Evolutionary conservation across 2,113 vertebrate genomes (phyloP).

Genomic region (Hemiscyllium ocellatum): DNA sequence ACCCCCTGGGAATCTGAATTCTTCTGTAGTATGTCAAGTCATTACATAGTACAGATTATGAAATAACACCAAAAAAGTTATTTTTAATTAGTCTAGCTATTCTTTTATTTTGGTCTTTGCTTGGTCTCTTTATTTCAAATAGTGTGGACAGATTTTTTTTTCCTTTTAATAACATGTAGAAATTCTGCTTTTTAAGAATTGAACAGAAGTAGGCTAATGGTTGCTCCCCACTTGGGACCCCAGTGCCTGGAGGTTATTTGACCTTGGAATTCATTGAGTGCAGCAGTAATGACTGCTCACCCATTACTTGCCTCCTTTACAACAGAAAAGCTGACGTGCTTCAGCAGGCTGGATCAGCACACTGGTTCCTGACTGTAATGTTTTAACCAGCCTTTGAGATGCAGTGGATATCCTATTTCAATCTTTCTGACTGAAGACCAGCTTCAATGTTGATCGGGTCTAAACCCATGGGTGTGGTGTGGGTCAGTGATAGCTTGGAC

Average conservation of each 20-base stretch:
- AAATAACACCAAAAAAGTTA: background rate
- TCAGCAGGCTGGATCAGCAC: background rate
- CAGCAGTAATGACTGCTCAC: background rate
- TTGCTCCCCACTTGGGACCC: background rate
- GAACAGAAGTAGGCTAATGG: background rate
- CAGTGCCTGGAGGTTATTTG: background rate
- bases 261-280: background rate
- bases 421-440: background rate
- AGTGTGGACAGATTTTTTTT: background rate
- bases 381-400: background rate
- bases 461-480: background rate
- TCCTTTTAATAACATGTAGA: background rate
- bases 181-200: background rate
- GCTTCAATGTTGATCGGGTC: background rate
- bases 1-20: background rate
- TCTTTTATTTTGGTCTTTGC: background rate
- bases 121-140: background rate
- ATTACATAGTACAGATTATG: background rate
- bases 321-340: background rate
- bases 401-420: background rate
- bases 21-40: too few relatives aligned
- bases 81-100: background rate
- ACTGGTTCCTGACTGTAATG: background rate
- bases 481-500: background rate
- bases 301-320: background rate